phyloP scores from a whole-genome alignment of 2,888 invertebrate genomes.

The Tolmerus cingulatus region DNA sequence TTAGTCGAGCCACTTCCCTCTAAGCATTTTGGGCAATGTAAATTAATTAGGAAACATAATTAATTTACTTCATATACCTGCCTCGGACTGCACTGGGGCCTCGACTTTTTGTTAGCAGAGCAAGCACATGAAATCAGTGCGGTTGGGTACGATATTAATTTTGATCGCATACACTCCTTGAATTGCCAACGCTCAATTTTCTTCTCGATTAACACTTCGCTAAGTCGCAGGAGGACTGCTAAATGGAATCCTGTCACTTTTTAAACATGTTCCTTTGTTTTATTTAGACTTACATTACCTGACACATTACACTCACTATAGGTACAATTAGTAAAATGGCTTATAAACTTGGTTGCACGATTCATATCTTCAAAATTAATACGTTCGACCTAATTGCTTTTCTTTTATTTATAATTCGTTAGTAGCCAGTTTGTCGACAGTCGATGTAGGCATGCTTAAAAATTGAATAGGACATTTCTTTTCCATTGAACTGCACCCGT shows the following conservation, averaged over 20 bases:
- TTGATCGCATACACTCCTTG: slow-evolving; percentile 5
- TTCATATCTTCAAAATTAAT: too few species aligned
- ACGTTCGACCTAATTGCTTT: too few species aligned
- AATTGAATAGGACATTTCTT: too few species aligned
- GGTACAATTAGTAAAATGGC: too few species aligned
- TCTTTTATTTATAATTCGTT: too few species aligned
- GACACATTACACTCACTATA: background rate
- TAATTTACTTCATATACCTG: slow-evolving; percentile 38
- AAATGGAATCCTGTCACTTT: background rate
- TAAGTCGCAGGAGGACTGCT: background rate
- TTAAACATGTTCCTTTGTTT: background rate
- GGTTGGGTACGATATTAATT: slow-evolving; percentile 16
- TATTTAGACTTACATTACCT: background rate
- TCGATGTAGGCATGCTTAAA: too few species aligned
- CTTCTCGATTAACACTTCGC: background rate
- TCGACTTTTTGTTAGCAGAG: background rate
- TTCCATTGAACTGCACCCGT: too few species aligned
- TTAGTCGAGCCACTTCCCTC: slow-evolving; percentile 4
- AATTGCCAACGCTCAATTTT: background rate
- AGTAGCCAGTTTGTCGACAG: too few species aligned
- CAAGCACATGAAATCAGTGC: background rate
- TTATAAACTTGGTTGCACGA: too few species aligned
- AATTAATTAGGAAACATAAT: slow-evolving; percentile 42
- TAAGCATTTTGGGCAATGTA: slow-evolving; percentile 17
- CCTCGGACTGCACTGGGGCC: background rate